These are phyloP conservation scores for Pocota personata DNA, from an alignment of 2,888 invertebrate species.

Conservation along the genomic window DNA sequence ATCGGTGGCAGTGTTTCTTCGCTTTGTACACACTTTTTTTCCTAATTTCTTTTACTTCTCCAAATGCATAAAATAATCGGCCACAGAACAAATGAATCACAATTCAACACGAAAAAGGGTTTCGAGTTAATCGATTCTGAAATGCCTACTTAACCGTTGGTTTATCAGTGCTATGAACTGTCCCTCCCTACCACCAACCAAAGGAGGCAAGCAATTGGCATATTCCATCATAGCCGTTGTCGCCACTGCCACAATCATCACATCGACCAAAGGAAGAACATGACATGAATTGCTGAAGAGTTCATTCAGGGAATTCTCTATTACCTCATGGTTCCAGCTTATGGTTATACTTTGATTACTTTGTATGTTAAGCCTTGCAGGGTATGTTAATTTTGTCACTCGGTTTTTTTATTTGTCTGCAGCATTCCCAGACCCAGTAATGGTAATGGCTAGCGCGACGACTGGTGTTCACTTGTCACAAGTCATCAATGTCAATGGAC, in stretches of 20 bases:
- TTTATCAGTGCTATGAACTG: conserved; percentile 61
- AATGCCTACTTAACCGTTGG: conserved; percentile 66
- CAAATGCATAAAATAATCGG: conserved; percentile 8
- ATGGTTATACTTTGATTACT: conserved; percentile 7
- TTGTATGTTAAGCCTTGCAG: conserved; percentile 28
- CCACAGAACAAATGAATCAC: conserved; percentile 56
- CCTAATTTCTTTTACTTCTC: background rate
- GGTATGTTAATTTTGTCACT: conserved; percentile 60
- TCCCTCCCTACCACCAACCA: background rate
- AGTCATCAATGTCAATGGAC: conserved; percentile 72
- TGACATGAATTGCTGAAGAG: conserved; percentile 67
- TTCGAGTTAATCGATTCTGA: conserved; percentile 56
- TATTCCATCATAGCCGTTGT: conserved; percentile 19
- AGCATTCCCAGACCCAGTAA: background rate
- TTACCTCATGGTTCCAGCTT: conserved; percentile 46
- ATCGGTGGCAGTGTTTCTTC: conserved; percentile 54
- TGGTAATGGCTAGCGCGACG: conserved; percentile 26
- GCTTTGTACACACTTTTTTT: background rate
- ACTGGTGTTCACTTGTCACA: conserved; percentile 69
- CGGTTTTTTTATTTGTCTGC: background rate
- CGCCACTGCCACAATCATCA: background rate
- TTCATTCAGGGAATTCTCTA: conserved; percentile 61
- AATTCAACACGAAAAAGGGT: conserved; percentile 48
- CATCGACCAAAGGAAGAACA: conserved; percentile 52
- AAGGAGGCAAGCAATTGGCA: conserved; percentile 13